phyloP scores from a whole-genome alignment of 2,113 vertebrate species.

The Pycnonotus jocosus region DNA sequence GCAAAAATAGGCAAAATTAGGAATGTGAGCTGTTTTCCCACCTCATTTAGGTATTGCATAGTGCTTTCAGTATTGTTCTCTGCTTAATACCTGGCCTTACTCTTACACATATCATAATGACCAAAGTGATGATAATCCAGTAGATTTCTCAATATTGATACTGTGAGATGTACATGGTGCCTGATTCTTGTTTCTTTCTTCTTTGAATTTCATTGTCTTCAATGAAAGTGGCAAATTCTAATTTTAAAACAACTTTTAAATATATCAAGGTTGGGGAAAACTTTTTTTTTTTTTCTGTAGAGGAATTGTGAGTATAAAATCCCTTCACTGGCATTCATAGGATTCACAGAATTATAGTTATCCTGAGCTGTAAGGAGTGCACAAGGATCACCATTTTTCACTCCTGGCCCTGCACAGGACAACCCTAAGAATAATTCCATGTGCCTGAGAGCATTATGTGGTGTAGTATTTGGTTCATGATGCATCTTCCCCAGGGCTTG shows the following conservation, averaged over 20 bases:
- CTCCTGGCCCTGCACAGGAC: background rate
- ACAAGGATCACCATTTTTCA: background rate
- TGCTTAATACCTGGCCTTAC: background rate
- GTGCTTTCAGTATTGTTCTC: background rate
- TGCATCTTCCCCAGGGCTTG: background rate
- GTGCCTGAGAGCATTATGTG: background rate
- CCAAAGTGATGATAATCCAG: background rate
- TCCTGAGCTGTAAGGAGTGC: background rate
- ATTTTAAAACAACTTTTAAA: background rate
- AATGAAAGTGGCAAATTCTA: background rate
- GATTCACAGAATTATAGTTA: background rate
- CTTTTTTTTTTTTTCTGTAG: background rate
- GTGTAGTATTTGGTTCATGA: background rate
- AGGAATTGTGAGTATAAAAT: background rate
- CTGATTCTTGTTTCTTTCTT: background rate
- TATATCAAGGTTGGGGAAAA: background rate
- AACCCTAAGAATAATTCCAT: background rate
- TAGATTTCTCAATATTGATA: background rate
- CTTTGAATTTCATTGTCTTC: background rate
- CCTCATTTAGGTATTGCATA: background rate
- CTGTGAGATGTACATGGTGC: background rate
- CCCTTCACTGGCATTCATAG: background rate
- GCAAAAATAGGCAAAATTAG: background rate
- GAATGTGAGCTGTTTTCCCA: background rate
- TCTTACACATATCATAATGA: background rate